Evolutionary conservation across 2,797 vertebrate genomes (phyloP).

Genomic region (Margarornis squamiger): DNA sequence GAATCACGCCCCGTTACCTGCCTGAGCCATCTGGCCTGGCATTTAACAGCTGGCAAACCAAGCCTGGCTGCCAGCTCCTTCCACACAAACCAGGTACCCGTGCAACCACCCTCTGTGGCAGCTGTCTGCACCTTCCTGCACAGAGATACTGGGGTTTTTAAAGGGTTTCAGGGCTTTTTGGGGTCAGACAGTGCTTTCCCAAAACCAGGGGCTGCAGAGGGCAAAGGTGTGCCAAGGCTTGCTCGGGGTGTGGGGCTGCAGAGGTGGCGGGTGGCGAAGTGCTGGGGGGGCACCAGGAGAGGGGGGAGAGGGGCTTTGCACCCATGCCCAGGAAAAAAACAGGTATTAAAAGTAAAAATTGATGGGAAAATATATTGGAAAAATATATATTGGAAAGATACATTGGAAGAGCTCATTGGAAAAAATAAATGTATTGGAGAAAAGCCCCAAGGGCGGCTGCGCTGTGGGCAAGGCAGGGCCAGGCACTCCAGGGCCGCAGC

Average conservation of each 20-base stretch:
- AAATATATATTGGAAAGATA: not conserved
- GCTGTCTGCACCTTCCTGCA: fast-evolving
- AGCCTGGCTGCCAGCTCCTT: not conserved
- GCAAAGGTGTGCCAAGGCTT: not conserved
- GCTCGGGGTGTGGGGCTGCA: not conserved
- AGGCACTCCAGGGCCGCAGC: not conserved
- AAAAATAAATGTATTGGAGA: not conserved
- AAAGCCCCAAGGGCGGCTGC: fast-evolving
- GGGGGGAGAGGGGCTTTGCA: not conserved
- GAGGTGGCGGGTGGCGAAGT: fast-evolving
- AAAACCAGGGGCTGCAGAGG: fast-evolving
- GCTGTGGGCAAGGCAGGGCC: not conserved
- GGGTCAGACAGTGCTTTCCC: fast-evolving
- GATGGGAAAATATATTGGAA: too few relatives aligned
- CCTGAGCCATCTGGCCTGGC: not conserved
- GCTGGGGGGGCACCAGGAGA: not conserved
- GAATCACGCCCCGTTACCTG: not conserved
- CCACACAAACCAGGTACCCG: not conserved
- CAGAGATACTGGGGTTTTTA: not conserved
- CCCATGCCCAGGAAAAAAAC: fast-evolving
- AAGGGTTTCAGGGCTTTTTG: not conserved
- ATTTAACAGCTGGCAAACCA: not conserved
- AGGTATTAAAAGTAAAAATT: too few relatives aligned
- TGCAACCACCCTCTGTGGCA: not conserved
- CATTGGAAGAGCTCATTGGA: not conserved